phyloP scores from a whole-genome alignment of 2,113 vertebrate genomes.

The Miniopterus natalensis region DNA sequence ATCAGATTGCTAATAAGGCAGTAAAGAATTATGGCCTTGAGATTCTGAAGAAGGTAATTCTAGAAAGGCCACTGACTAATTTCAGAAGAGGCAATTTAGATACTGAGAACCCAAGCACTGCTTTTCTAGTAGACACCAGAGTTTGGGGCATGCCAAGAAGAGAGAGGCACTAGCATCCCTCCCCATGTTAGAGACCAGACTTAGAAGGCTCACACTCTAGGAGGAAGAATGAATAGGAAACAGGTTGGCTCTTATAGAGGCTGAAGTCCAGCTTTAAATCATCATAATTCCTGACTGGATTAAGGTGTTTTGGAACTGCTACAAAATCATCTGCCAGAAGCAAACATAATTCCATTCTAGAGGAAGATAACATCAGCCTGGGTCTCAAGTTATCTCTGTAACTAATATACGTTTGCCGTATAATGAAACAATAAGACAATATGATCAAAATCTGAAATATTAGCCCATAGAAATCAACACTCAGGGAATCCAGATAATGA shows the following conservation, averaged over 20 bases:
- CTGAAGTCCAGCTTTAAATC: neutral
- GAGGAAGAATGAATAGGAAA: constrained; percentile 24
- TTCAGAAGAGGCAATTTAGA: constrained; percentile 35
- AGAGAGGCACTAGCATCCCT: neutral
- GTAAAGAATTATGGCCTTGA: neutral
- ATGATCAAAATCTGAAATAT: constrained; percentile 33
- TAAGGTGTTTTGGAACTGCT: neutral
- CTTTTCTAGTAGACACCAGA: constrained; percentile 24
- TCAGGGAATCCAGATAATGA: neutral
- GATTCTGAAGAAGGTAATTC: constrained; percentile 22
- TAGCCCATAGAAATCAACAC: neutral
- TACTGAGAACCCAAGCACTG: neutral
- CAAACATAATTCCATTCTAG: constrained; percentile 23
- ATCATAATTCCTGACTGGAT: neutral
- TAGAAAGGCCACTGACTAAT: constrained; percentile 14
- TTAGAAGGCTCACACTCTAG: neutral
- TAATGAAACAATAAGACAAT: constrained; percentile 39
- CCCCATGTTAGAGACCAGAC: neutral
- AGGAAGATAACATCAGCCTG: neutral
- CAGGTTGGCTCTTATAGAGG: neutral
- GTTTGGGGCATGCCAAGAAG: neutral
- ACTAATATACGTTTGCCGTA: constrained; percentile 12
- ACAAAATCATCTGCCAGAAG: neutral
- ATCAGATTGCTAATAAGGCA: constrained; percentile 1
- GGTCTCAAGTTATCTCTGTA: neutral